Evolutionary conservation across 2,888 invertebrate species (phyloP), one percentile per base, ranked within the genome.

Genomic region (Orthosia gothica): DNA sequence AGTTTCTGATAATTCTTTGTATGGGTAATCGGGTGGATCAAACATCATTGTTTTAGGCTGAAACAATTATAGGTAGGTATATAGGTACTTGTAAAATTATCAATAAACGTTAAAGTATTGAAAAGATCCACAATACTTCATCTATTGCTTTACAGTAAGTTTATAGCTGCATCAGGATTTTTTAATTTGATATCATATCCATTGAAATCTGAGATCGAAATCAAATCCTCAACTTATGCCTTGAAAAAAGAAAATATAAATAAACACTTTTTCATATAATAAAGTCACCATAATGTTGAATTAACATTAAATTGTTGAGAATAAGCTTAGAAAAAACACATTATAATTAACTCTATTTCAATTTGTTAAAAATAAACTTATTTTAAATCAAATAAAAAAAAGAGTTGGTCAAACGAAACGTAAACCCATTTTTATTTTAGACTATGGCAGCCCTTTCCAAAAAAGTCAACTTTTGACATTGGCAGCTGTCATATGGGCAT

Each of bases 21-120:
- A 96, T 0, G 96, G 95, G 74, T 92, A 96, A 84, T 96, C 96
- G n/a, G 95, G 94, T 73, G 96, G 95, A 89, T 96, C 96, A 81
- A 95, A 96, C 96, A 96, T 96, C 94, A 94, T 95, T 95, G 77
- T 89, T 89, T 74, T 26, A 72, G 74, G 77, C 89, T 87, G 88
- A 69, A 88, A 87, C 71, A 79, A 74, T 66, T 69, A 54, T 0
- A 66, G 20, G 13, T 15, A 52, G 26, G 26, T 26, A 26, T 32
- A 32, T n/a, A n/a, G 32, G 32, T 20, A 26, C 12, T 55, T 20
- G 5, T 49, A 52, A 16, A 49, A 18, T 68, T 40, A 55, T 12
- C 49, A 23, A 5, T 26, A 59, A 58, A 5, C 1, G 5, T 26
- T 26, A 16, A 15, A 13, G 13, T 54, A 47, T 12, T 13, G 16